These are phyloP conservation scores for Latrodectus elegans DNA, from an alignment of 2,888 invertebrate genomes.

Conservation along the genomic window DNA sequence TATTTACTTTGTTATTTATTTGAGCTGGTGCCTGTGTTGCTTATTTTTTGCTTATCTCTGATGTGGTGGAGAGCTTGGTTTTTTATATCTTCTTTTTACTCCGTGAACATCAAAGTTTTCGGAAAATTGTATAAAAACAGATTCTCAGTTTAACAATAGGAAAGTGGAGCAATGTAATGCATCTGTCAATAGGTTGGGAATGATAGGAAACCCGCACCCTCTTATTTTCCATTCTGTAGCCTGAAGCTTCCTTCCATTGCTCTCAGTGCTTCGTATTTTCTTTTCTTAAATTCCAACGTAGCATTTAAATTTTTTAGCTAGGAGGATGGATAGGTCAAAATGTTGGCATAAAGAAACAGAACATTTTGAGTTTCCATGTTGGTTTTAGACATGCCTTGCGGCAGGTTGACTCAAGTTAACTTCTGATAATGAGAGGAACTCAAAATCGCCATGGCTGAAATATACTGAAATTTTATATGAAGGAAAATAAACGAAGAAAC, in stretches of 20 bases:
- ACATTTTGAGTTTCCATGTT: too few species aligned
- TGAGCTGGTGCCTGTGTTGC: background rate
- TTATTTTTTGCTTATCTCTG: conserved; percentile 20
- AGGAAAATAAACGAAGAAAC: too few species aligned
- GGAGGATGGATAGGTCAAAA: too few species aligned
- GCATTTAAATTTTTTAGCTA: too few species aligned
- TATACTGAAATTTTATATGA: too few species aligned
- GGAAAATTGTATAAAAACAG: conserved; percentile 49
- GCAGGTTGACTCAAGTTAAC: too few species aligned
- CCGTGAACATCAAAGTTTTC: conserved; percentile 21
- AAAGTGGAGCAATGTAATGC: conserved; percentile 19
- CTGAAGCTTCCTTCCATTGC: background rate
- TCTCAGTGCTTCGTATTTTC: too few species aligned
- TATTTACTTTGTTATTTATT: conserved; percentile 19
- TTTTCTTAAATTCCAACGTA: too few species aligned
- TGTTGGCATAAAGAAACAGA: too few species aligned
- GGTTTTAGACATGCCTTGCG: too few species aligned
- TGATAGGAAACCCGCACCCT: conserved; percentile 3
- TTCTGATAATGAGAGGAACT: too few species aligned
- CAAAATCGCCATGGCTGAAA: too few species aligned
- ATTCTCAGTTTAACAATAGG: conserved; percentile 18
- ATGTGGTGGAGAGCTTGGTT: conserved; percentile 5
- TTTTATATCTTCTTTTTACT: conserved; percentile 5
- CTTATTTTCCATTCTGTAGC: background rate
- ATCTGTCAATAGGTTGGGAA: conserved; percentile 40